These are phyloP conservation scores for Anableps anableps DNA, from an alignment of 2,797 vertebrate genomes.

Conservation along the genomic window DNA sequence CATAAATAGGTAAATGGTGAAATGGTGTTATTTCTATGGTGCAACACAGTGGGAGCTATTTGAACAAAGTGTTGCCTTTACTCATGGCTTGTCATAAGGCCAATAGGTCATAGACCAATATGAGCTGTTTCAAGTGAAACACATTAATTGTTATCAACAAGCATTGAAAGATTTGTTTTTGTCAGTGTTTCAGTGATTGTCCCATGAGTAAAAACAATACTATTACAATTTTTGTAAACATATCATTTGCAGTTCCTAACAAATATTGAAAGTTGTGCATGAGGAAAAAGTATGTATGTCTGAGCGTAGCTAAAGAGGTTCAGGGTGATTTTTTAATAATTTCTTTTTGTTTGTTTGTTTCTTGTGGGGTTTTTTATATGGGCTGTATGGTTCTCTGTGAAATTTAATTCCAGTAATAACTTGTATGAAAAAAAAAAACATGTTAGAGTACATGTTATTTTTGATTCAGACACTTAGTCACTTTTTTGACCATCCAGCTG, in stretches of 20 bases:
- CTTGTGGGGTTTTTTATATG: background rate
- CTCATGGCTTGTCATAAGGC: too few species aligned
- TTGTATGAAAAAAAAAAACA: background rate
- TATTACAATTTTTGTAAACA: background rate
- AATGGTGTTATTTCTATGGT: too few species aligned
- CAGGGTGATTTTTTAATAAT: background rate
- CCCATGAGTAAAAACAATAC: background rate
- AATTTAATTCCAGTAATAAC: background rate
- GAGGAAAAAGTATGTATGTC: background rate
- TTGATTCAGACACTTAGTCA: constrained; percentile 56
- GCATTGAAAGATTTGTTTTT: background rate
- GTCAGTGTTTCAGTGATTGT: background rate
- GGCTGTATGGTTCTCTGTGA: background rate
- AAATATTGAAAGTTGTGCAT: background rate
- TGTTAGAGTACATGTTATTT: constrained; percentile 42
- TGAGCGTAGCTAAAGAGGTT: background rate
- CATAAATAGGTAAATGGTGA: too few species aligned
- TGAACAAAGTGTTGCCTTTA: too few species aligned
- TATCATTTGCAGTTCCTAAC: background rate
- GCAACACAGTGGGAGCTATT: too few species aligned
- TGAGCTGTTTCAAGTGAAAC: too few species aligned
- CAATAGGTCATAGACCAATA: too few species aligned
- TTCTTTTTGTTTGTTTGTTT: background rate
- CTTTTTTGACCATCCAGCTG: constrained; percentile 44
- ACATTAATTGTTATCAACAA: background rate